Base-by-base conservation (phyloP, 2,888 invertebrate genomes). In the Lypha dubia region DNA sequence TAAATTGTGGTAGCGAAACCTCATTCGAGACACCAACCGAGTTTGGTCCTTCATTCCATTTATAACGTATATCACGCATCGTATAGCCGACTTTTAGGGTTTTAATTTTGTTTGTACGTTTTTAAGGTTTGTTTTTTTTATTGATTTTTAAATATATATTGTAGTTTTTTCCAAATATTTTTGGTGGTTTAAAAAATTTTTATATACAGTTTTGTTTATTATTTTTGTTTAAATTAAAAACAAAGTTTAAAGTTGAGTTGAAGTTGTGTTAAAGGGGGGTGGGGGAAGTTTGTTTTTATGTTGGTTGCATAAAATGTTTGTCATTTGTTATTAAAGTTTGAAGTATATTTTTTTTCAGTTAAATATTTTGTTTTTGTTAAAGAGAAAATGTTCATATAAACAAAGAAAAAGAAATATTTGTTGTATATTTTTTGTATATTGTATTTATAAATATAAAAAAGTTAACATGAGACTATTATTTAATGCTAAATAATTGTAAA, bases 61-160 rank as follows among this genome's bases (percentile, higher is more conserved):
- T 97, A 96, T 98, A 98, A 93, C 97, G 96, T 95, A 98, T 98
- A 95, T 98, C 98, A 94, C 97, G 95, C 97, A 97, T 98, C 94
- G 98, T 98, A 96, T 98, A 98, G 95, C 98, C 98, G 96, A 98
- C 98, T 98, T 88, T 90, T 76, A 77, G 85, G 74, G 67, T 79
- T 87, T 84, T 84, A 73, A 68, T 56, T 77, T 81, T 80, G 81
- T 79, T 77, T 86, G 73, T 85, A 17, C 56, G 56, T 67, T 77
- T 77, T 83, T 73, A 85, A 68, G 41, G 17, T 82, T 63, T 73
- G 76, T 79, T 73, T 82, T 80, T 15, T 58, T 79, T 67, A n/a
- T 71, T 38, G 75, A 58, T 84, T 79, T 44, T 63, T 80, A 41
- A 84, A 74, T 49, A 74, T 81, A 38, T 49, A 20, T 28, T 28